A percentile compares a stretch with the other conserved stretches of the same genome.
These are phyloP conservation scores for Smutsia temminckii DNA, from an alignment of 2,797 vertebrate species.

Conservation along the genomic window DNA sequence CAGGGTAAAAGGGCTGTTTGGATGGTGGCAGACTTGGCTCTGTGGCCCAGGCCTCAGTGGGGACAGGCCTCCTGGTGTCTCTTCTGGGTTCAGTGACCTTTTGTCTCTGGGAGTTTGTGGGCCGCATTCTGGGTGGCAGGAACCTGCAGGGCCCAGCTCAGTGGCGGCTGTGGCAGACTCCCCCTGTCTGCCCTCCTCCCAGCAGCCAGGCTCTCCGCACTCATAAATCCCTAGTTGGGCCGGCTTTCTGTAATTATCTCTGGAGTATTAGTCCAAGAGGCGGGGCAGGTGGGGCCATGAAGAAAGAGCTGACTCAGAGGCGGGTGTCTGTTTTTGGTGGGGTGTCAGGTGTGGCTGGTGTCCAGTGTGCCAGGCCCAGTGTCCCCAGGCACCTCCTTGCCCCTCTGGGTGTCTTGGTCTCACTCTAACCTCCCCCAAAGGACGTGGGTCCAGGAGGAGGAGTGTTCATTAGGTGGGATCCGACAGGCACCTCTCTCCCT, in stretches of 20 bases:
- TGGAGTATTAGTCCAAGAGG: constrained; percentile 58
- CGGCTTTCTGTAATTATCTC: constrained; percentile 74
- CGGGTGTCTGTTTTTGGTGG: constrained; percentile 38
- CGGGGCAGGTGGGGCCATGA: constrained; percentile 56
- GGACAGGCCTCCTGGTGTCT: neutral
- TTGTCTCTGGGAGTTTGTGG: neutral
- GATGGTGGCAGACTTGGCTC: neutral
- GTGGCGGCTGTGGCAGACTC: too few species aligned
- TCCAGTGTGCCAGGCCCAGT: constrained; percentile 36
- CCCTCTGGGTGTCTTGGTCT: neutral
- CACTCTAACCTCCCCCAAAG: neutral
- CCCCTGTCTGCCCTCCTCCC: neutral
- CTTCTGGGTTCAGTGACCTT: neutral
- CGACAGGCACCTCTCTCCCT: too few species aligned
- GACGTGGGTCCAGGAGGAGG: constrained; percentile 29
- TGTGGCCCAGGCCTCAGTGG: neutral
- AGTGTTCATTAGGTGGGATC: neutral
- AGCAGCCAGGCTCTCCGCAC: neutral
- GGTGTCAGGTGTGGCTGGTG: constrained; percentile 30
- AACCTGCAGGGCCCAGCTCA: too few species aligned
- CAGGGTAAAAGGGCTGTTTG: neutral
- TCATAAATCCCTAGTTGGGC: constrained; percentile 40
- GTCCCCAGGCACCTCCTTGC: constrained; percentile 57
- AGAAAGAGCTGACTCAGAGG: constrained; percentile 71
- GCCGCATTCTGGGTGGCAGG: neutral